Percentiles rank a stretch among this genome's conserved stretches.
Conservation (phyloP, 1,140 invertebrate genomes). For the Drosophila nebulosa region DNA sequence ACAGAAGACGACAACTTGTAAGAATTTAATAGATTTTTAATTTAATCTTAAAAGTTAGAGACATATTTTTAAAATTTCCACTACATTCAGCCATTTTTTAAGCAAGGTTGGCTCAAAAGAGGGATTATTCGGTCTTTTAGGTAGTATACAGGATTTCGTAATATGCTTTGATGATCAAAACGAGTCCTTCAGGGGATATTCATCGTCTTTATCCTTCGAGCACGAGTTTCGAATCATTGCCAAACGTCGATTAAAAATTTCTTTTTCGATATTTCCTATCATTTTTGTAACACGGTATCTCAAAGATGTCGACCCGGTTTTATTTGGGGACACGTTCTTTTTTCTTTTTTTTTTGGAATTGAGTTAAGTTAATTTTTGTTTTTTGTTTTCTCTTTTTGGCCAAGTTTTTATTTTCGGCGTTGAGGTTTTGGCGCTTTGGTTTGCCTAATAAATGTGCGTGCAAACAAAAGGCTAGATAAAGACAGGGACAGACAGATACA, state of each 20-base stretch:
- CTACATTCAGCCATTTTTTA: too few species aligned
- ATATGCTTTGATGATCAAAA: too few species aligned
- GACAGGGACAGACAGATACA: slow-evolving; percentile 5
- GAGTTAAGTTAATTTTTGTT: slow-evolving; percentile 77
- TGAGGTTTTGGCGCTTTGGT: slow-evolving; percentile 54
- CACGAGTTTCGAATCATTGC: too few species aligned
- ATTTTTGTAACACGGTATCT: background rate
- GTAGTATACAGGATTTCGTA: too few species aligned
- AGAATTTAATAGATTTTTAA: too few species aligned
- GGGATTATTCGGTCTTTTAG: too few species aligned
- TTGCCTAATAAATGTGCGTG: slow-evolving; percentile 77
- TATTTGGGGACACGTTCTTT: background rate
- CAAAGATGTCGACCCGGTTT: background rate
- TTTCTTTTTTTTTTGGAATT: slow-evolving; percentile 59
- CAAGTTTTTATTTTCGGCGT: slow-evolving; percentile 38
- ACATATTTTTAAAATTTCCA: too few species aligned
- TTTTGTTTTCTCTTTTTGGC: slow-evolving; percentile 41
- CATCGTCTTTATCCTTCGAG: too few species aligned
- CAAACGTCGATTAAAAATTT: too few species aligned
- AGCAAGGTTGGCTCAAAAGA: too few species aligned
- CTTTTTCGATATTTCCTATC: too few species aligned
- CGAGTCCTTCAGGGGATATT: too few species aligned
- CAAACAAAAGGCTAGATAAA: slow-evolving; percentile 70
- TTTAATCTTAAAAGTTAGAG: background rate
- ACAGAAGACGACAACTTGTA: background rate